A percentile compares a stretch with the other conserved stretches of the same genome.
Conservation (phyloP, 2,888 invertebrate genomes). For the Melanophora roralis region DNA sequence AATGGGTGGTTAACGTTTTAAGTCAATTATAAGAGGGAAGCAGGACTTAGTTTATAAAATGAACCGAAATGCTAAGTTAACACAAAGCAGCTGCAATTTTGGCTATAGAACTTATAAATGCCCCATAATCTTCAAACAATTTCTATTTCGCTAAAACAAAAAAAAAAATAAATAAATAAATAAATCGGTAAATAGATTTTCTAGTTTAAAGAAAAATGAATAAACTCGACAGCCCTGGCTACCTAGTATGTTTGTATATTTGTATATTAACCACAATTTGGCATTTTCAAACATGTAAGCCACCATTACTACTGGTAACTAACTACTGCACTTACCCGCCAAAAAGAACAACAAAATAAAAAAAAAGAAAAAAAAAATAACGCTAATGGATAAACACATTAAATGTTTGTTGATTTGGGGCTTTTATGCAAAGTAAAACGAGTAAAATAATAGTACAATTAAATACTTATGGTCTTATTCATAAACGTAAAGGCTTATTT, state of each 20-base stretch:
- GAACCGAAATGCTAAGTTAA: too few relatives aligned
- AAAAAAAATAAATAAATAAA: too few relatives aligned
- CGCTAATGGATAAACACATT: constrained; percentile 74
- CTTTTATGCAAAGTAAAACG: neutral
- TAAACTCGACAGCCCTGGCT: too few relatives aligned
- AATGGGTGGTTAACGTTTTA: neutral
- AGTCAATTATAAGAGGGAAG: too few relatives aligned
- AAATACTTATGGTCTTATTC: neutral
- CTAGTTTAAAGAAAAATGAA: too few relatives aligned
- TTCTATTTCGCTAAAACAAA: too few relatives aligned
- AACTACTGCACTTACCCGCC: constrained; percentile 57
- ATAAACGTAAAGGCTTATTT: neutral
- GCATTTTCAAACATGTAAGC: constrained; percentile 54
- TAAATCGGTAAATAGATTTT: too few relatives aligned
- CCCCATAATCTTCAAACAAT: too few relatives aligned
- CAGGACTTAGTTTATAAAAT: too few relatives aligned
- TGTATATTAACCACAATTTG: constrained; percentile 53
- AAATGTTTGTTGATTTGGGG: constrained; percentile 43
- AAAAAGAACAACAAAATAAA: constrained; percentile 9
- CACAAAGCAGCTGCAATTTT: too few relatives aligned
- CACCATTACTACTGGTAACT: constrained; percentile 55
- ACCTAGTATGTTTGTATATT: too few relatives aligned
- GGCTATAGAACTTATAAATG: too few relatives aligned
- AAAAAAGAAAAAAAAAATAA: constrained; percentile 58
- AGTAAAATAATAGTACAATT: constrained; percentile 26